Conservation (phyloP, 2,797 vertebrate genomes). For the Oophaga sylvatica region DNA sequence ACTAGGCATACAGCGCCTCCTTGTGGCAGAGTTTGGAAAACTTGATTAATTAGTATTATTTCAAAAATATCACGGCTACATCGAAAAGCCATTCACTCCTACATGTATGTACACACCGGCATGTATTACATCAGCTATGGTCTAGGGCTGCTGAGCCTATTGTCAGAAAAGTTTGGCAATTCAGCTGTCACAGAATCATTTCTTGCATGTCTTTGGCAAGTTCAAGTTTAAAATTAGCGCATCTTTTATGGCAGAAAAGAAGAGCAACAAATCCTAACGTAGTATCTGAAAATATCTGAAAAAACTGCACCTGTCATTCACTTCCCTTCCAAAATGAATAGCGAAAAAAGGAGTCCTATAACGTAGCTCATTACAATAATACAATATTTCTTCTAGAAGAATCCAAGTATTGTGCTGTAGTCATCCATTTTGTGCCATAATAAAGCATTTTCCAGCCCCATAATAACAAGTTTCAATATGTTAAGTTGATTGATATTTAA, state of each 20-base stretch:
- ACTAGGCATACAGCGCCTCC: conserved; percentile 36
- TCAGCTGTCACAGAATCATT: background rate
- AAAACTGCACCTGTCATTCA: background rate
- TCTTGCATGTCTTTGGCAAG: conserved; percentile 7
- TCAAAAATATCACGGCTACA: background rate
- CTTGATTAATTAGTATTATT: background rate
- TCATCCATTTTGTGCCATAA: background rate
- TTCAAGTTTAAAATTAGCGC: background rate
- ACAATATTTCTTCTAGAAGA: background rate
- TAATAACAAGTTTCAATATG: background rate
- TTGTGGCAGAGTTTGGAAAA: conserved; percentile 28
- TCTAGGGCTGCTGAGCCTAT: background rate
- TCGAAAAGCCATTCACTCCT: background rate
- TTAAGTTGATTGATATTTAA: background rate
- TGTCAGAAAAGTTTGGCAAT: conserved; percentile 1
- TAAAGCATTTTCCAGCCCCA: background rate
- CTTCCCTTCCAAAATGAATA: conserved; percentile 12
- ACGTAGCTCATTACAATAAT: background rate
- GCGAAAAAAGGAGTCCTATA: background rate
- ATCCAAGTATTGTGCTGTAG: background rate
- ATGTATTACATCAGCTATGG: background rate
- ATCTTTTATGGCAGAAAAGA: background rate
- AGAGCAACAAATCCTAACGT: background rate
- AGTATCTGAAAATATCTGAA: background rate
- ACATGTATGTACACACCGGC: background rate